Evolutionary conservation across 2,888 invertebrate species (phyloP).

Genomic region (Cheilosia impressa): DNA sequence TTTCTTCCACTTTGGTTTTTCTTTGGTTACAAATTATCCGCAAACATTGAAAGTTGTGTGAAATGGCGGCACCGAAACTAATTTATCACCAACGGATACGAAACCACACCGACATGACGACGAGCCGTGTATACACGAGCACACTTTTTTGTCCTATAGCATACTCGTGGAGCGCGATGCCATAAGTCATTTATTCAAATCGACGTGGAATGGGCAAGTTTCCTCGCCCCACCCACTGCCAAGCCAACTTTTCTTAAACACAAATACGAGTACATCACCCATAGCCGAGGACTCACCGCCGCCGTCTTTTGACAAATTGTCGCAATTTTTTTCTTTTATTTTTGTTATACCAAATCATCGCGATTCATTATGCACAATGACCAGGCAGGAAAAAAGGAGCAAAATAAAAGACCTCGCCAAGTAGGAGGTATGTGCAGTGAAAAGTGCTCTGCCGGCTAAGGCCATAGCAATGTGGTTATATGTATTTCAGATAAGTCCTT

Average conservation of each 20-base stretch:
- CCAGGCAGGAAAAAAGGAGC: constrained; percentile 75
- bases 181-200: constrained; percentile 75
- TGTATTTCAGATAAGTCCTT: constrained; percentile 40
- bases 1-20: constrained; percentile 43
- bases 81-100: constrained; percentile 75
- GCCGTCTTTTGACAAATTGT: constrained; percentile 76
- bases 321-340: constrained; percentile 77
- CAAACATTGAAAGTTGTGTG: constrained; percentile 72
- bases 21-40: constrained; percentile 71
- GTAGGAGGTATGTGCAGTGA: background rate
- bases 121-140: constrained; percentile 17
- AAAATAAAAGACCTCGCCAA: background rate
- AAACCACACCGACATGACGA: constrained; percentile 55
- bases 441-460: constrained; percentile 1
- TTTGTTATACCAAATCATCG: constrained; percentile 78
- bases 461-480: constrained; percentile 1
- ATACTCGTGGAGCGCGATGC: constrained; percentile 17
- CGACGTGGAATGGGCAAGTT: constrained; percentile 55
- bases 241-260: constrained; percentile 44
- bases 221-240: constrained; percentile 2
- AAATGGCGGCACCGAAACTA: constrained; percentile 75
- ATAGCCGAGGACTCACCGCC: constrained; percentile 31
- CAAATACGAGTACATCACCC: constrained; percentile 21
- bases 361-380: constrained; percentile 78
- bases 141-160: constrained; percentile 46